Conservation (phyloP, 2,113 vertebrate species). For the Tyto alba region DNA sequence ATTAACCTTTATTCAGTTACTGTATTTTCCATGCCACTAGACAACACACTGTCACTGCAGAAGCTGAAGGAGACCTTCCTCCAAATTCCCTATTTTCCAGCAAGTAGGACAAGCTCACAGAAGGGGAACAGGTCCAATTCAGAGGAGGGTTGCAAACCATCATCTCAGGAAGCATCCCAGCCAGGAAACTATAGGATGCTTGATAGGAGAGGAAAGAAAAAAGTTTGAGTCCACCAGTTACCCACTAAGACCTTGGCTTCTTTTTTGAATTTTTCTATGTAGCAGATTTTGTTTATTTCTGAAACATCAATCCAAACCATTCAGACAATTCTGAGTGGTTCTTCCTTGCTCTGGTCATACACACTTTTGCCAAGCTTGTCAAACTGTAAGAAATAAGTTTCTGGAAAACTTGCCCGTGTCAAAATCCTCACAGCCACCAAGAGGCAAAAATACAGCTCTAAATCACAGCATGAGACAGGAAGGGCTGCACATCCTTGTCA, state of each 20-base stretch:
- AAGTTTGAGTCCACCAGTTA: not conserved
- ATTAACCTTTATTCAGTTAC: not conserved
- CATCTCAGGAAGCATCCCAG: not conserved
- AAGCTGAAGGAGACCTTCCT: not conserved
- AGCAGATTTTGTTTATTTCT: not conserved
- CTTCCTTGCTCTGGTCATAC: not conserved
- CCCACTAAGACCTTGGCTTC: not conserved
- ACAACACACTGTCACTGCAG: not conserved
- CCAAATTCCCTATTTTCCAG: not conserved
- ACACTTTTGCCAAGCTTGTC: not conserved
- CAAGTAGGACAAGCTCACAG: not conserved
- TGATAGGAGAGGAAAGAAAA: not conserved
- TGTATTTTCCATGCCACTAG: not conserved
- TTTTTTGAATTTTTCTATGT: not conserved
- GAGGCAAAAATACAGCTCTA: not conserved
- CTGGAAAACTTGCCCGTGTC: not conserved
- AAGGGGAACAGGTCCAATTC: not conserved
- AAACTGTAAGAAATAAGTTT: not conserved
- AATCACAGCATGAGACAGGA: slow-evolving; percentile 20
- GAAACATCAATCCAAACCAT: not conserved
- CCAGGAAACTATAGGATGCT: not conserved
- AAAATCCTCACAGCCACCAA: not conserved
- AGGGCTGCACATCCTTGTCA: not conserved
- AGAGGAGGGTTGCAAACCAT: not conserved
- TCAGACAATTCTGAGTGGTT: not conserved